Base-by-base conservation (phyloP, 2,888 invertebrate species). In the Melolontha melolontha region DNA sequence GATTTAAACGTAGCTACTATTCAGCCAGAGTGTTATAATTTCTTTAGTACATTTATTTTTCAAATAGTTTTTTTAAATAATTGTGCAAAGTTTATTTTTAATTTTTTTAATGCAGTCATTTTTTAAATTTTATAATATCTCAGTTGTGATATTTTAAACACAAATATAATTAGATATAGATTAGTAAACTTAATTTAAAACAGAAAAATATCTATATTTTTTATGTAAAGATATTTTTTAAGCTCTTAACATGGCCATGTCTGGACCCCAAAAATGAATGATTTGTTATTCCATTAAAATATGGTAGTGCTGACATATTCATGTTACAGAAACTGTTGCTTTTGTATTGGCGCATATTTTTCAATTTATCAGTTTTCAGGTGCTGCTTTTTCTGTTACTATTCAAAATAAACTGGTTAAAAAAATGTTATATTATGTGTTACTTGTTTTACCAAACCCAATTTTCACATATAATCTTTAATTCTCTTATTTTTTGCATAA, bases 61-160 rank as follows among this genome's bases (percentile, higher is more conserved):
- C 12, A 54, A 44, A 11, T 27, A 39, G 12, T 52, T 54, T 65
- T 64, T 16, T n/a, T n/a, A n/a, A n/a, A n/a, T 64, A 41, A 29
- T 29, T 22, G 17, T 59, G 44, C n/a, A 29, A 27, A 44, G n/a
- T 54, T 54, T 54, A 40, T 51, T 42, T 44, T 47, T 44, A 10
- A 47, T n/a, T 29, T 34, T 47, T 52, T 34, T 34, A 47, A n/a
- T 52, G 12, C 16, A 62, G 51, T 62, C 59, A 66, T 66, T 66
- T n/a, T 62, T 51, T 59, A 66, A 66, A 50, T 66, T 57, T 34
- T 51, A 42, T n/a, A n/a, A n/a, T 34, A 22, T 50, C 16, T 49
- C 41, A 66, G 50, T 62, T 66, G 66, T 66, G 66, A 66, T 62
- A 62, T 50, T 59, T 57, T 66, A 50, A 41, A 50, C 51, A 27